A percentile compares a stretch with the other conserved stretches of the same genome.
Conservation (phyloP, 2,113 vertebrate species). For the Silurus glanis region DNA sequence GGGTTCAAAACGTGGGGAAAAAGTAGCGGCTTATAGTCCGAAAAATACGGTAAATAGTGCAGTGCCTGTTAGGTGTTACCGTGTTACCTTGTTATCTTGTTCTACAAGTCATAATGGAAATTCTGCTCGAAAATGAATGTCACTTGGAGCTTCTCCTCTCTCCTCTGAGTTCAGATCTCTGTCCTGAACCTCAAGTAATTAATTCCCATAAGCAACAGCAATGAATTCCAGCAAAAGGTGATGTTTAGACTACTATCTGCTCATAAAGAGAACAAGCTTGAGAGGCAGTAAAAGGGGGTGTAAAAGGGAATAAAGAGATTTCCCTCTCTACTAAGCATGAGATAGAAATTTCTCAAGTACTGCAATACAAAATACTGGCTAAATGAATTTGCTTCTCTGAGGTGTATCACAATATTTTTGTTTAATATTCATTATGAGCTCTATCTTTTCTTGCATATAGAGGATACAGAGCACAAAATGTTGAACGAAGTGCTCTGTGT, state of each 20-base stretch:
- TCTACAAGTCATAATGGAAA: conserved; percentile 29
- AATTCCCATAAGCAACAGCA: conserved; percentile 51
- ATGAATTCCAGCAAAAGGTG: not conserved
- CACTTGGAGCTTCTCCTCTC: conserved; percentile 37
- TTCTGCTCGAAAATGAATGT: not conserved
- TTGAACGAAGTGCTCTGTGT: no score
- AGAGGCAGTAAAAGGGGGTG: not conserved
- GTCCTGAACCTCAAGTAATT: conserved; percentile 57
- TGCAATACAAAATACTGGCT: not conserved
- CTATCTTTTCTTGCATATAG: no score
- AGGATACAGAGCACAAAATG: not conserved
- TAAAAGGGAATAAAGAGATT: conserved; percentile 16
- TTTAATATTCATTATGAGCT: not conserved
- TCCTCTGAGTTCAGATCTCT: conserved; percentile 39
- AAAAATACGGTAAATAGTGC: no score
- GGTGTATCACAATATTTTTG: not conserved
- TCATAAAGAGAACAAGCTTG: not conserved
- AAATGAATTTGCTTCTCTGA: not conserved
- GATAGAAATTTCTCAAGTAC: not conserved
- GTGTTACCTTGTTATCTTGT: conserved; percentile 11
- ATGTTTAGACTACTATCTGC: no score
- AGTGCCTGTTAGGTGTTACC: not conserved
- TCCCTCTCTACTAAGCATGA: not conserved
- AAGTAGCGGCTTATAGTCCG: no score
- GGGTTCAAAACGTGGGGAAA: no score